A percentile compares a stretch with the other conserved stretches of the same genome.
phyloP scores from a whole-genome alignment of 2,113 vertebrate genomes.

The Gopherus flavomarginatus region DNA sequence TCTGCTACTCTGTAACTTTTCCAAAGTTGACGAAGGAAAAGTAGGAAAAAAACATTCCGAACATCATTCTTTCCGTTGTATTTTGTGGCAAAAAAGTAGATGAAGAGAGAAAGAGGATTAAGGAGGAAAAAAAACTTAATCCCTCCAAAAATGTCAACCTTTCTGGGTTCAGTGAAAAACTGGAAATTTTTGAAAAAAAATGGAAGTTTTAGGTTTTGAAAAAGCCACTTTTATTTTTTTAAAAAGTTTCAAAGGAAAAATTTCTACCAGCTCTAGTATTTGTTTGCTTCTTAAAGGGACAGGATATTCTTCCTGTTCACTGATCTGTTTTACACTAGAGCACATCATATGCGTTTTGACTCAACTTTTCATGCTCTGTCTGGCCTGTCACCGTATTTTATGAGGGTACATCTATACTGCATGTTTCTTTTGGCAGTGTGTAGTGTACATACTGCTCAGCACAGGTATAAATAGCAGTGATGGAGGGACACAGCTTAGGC shows the following conservation, averaged over 20 bases:
- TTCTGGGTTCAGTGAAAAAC: neutral
- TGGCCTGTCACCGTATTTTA: neutral
- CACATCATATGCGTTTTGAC: neutral
- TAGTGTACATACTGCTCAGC: neutral
- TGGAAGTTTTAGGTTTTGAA: neutral
- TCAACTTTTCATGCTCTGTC: neutral
- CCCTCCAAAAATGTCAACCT: neutral
- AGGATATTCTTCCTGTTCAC: neutral
- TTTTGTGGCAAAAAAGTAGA: neutral
- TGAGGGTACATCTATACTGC: neutral
- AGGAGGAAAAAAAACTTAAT: neutral
- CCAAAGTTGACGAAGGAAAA: neutral
- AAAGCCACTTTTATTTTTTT: rapidly evolving
- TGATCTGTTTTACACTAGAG: neutral
- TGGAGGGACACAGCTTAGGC: neutral
- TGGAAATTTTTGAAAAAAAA: neutral
- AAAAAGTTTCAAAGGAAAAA: neutral
- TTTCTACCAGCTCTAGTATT: neutral
- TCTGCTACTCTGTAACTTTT: neutral
- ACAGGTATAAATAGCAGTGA: neutral
- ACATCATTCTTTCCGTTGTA: neutral
- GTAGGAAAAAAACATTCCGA: neutral
- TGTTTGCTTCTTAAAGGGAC: neutral
- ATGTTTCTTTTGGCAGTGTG: neutral
- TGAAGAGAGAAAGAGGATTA: neutral